These are phyloP conservation scores for Listronotus oregonensis DNA, from an alignment of 1,140 invertebrate genomes.

Conservation along the genomic window DNA sequence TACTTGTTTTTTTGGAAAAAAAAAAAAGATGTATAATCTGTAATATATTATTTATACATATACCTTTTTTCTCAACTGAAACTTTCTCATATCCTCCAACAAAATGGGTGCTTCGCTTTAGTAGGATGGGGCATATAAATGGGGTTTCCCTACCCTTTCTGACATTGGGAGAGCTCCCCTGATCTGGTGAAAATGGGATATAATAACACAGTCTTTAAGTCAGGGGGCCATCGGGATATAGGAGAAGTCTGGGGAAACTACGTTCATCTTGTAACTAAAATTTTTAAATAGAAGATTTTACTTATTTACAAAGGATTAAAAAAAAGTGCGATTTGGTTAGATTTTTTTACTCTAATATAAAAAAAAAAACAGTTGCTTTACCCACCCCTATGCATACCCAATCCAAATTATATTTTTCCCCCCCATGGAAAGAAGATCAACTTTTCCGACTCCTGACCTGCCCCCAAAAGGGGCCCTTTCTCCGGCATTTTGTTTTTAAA, in stretches of 20 bases:
- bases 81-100: constrained; percentile 89
- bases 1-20: too few species aligned
- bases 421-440: constrained; percentile 96
- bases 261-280: constrained; percentile 89
- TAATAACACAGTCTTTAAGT: constrained; percentile 98
- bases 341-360: too few species aligned
- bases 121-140: constrained; percentile 99
- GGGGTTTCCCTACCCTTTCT: constrained; percentile 98
- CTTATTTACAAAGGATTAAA: neutral
- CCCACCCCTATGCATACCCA: constrained; percentile 99
- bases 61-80: constrained; percentile 90
- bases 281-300: neutral
- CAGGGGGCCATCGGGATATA: constrained; percentile 91
- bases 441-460: constrained; percentile 97
- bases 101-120: constrained; percentile 98
- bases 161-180: constrained; percentile 98
- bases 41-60: neutral
- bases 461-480: constrained; percentile 88
- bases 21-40: too few species aligned
- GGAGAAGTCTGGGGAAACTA: constrained; percentile 97
- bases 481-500: constrained; percentile 76
- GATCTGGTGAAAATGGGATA: constrained; percentile 99
- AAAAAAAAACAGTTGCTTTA: too few species aligned
- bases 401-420: constrained; percentile 99
- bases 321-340: too few species aligned